Conservation (phyloP, 2,113 vertebrate genomes). For the Lathamus discolor region DNA sequence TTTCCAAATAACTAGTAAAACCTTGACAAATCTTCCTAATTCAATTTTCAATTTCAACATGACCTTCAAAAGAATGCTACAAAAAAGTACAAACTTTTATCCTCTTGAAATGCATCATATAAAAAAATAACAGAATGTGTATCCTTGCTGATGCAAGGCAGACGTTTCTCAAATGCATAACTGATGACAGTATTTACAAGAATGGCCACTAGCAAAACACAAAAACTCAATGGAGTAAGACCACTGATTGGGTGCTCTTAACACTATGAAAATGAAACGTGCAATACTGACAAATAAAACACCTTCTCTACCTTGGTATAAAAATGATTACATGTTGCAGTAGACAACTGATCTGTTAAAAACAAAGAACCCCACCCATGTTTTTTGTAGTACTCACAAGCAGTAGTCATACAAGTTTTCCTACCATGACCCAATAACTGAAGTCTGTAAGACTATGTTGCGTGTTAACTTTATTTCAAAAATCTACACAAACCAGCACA, state of each 20-base stretch:
- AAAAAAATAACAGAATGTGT: not conserved
- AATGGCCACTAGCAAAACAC: not conserved
- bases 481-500: not conserved
- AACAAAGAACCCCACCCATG: accelerated
- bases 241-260: not conserved
- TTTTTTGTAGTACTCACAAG: not conserved
- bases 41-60: not conserved
- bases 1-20: not conserved
- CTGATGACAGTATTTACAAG: not conserved
- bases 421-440: not conserved
- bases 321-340: not conserved
- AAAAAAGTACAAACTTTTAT: not conserved
- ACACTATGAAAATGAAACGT: not conserved
- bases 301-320: not conserved
- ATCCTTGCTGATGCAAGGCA: not conserved
- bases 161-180: not conserved
- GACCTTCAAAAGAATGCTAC: not conserved
- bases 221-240: not conserved
- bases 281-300: not conserved
- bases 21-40: not conserved
- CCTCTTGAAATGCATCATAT: not conserved
- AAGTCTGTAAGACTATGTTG: not conserved
- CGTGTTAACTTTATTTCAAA: not conserved
- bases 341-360: not conserved
- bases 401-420: not conserved